phyloP scores from a whole-genome alignment of 2,888 invertebrate species.

The Petrophora chlorosata region DNA sequence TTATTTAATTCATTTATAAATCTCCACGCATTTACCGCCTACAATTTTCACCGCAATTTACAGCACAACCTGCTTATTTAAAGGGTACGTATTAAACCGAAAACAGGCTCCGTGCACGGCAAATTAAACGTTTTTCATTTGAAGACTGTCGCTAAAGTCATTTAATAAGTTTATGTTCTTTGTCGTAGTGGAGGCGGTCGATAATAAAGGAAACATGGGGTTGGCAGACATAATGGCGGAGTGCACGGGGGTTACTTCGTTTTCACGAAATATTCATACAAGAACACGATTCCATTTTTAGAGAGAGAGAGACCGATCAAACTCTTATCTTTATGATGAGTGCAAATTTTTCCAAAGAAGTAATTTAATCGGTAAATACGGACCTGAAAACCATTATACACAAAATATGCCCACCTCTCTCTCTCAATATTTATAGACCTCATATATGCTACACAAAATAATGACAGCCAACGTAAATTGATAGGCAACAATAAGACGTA shows the following conservation, averaged over 20 bases:
- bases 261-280: background rate
- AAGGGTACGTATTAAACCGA: conserved; percentile 26
- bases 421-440: no score
- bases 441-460: no score
- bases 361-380: no score
- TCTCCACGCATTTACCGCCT: conserved; percentile 15
- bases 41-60: conserved; percentile 27
- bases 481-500: no score
- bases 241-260: conserved; percentile 9
- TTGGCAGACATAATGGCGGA: conserved; percentile 41
- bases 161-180: conserved; percentile 37
- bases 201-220: conserved; percentile 39
- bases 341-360: no score
- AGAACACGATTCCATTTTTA: no score
- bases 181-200: conserved; percentile 34
- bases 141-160: conserved; percentile 37
- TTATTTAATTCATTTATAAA: conserved; percentile 17
- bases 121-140: conserved; percentile 34
- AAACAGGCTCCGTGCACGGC: conserved; percentile 21
- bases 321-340: no score
- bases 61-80: conserved; percentile 24
- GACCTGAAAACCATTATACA: no score
- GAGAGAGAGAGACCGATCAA: no score
- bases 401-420: no score
- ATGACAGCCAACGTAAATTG: no score